phyloP scores from a whole-genome alignment of 2,113 vertebrate species.

The Apeltes quadracus region DNA sequence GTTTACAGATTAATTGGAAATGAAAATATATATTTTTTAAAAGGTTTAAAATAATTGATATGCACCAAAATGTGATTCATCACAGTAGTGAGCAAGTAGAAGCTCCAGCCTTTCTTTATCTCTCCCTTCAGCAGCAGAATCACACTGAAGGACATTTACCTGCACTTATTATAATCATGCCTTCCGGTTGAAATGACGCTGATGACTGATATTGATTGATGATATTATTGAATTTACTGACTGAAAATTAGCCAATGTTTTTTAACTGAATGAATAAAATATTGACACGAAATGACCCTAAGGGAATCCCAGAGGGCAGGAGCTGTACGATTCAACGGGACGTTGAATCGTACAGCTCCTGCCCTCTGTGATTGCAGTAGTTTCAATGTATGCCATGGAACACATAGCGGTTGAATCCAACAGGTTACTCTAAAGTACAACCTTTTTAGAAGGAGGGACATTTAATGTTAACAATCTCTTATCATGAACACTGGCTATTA shows the following conservation, averaged over 20 bases:
- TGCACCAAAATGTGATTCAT: neutral
- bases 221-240: neutral
- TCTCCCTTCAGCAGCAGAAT: neutral
- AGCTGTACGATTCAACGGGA: too few relatives aligned
- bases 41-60: too few relatives aligned
- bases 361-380: neutral
- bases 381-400: neutral
- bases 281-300: too few relatives aligned
- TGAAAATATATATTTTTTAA: too few relatives aligned
- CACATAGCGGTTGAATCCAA: neutral
- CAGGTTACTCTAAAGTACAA: conserved; percentile 1
- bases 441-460: neutral
- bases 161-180: neutral
- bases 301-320: too few relatives aligned
- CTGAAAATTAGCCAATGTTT: neutral
- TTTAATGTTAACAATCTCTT: neutral
- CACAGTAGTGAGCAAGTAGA: neutral
- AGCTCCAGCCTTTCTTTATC: neutral
- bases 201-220: neutral
- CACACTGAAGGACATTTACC: neutral
- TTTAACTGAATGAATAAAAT: neutral
- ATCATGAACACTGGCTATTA: too few relatives aligned
- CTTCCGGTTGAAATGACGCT: neutral
- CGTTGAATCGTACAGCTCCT: neutral
- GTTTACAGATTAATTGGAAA: too few relatives aligned